Evolutionary conservation across 2,797 vertebrate genomes (phyloP).

Genomic region (Novumbra hubbsi): DNA sequence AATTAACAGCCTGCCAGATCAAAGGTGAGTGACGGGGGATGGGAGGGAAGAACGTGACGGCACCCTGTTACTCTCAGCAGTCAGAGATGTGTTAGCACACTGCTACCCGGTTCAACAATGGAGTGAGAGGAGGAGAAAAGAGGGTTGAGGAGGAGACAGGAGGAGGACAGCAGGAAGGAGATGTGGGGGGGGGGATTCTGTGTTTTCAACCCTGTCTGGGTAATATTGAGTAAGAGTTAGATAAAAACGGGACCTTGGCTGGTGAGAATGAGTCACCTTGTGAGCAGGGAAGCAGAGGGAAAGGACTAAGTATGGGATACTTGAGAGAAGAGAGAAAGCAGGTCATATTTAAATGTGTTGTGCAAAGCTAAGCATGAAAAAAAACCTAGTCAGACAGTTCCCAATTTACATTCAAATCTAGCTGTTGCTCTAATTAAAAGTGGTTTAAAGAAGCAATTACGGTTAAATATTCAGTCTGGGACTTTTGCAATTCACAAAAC

Average conservation of each 20-base stretch:
- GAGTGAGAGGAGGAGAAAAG: slow-evolving; percentile 7
- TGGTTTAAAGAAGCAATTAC: too few relatives aligned
- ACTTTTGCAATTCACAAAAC: too few relatives aligned
- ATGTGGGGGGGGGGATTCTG: slow-evolving; percentile 7
- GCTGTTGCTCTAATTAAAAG: too few relatives aligned
- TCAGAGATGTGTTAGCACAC: slow-evolving; percentile 45
- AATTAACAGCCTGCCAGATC: slow-evolving; percentile 64
- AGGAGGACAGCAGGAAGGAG: neutral
- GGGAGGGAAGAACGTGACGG: slow-evolving; percentile 58
- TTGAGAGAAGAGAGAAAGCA: slow-evolving; percentile 30
- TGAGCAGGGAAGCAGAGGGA: slow-evolving; percentile 41
- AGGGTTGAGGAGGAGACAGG: neutral
- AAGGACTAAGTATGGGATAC: slow-evolving; percentile 17
- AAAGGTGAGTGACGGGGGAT: slow-evolving; percentile 41
- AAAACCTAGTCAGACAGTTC: slow-evolving; percentile 32
- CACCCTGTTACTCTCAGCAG: slow-evolving; percentile 55
- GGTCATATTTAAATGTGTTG: slow-evolving; percentile 58
- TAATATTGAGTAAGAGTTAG: slow-evolving; percentile 35
- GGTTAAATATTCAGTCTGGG: too few relatives aligned
- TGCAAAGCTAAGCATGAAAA: slow-evolving; percentile 61
- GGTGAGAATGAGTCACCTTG: slow-evolving; percentile 48
- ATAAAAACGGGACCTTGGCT: slow-evolving; percentile 42
- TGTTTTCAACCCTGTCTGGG: slow-evolving; percentile 21
- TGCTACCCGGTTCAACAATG: neutral
- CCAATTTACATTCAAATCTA: too few relatives aligned